phyloP scores from a whole-genome alignment of 2,113 vertebrate genomes.

The Lepidothrix coronata region DNA sequence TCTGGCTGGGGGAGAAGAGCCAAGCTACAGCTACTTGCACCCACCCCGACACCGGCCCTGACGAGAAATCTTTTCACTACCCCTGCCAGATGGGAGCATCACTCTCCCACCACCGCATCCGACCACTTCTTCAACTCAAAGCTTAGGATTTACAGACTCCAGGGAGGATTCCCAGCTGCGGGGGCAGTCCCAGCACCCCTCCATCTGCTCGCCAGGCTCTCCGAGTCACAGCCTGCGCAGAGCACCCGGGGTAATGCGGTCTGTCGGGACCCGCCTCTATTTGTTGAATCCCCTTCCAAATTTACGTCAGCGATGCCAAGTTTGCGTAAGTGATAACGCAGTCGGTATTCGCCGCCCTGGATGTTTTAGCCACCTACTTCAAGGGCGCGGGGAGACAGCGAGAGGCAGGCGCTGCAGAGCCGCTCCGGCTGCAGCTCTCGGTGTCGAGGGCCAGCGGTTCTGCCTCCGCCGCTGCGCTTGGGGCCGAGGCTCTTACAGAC shows the following conservation, averaged over 20 bases:
- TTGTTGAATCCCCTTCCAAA: neutral
- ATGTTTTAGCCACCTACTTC: neutral
- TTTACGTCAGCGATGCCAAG: neutral
- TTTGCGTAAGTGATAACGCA: neutral
- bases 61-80: neutral
- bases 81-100: neutral
- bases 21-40: neutral
- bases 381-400: neutral
- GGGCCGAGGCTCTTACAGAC: neutral
- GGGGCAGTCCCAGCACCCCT: neutral
- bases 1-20: neutral
- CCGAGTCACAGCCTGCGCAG: rapidly evolving
- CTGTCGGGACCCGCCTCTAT: neutral
- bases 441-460: neutral
- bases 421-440: neutral
- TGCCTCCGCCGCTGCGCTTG: neutral
- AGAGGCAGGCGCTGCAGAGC: neutral
- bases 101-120: neutral
- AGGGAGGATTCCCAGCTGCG: neutral
- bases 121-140: neutral
- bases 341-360: neutral
- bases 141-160: neutral
- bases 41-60: neutral
- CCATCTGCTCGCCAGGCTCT: neutral
- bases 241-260: neutral